Evolutionary conservation across 1,140 invertebrate genomes (phyloP), one percentile per base, ranked within the genome.

Genomic region (Plutomurus gul): DNA sequence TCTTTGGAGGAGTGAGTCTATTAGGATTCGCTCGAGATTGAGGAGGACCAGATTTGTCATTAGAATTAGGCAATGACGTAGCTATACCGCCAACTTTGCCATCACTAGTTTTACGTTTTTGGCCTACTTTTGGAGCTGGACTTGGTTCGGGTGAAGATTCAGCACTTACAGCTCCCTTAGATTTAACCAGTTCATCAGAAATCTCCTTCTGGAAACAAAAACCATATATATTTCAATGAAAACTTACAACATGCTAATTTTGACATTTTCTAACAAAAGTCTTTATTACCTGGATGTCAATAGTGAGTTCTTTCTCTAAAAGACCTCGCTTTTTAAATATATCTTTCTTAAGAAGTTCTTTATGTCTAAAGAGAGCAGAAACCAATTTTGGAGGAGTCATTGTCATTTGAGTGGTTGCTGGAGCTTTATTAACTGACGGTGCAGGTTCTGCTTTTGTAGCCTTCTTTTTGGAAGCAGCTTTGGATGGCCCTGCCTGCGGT

Each of bases 311-410:
- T 84, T 96, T 96, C 86, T 98, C 96, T 51, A 97, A 89, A 3
- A 96, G 86, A 4, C 93, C 93, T 82, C 96, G 88, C 86, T 97
- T 97, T 83, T 95, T 94, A 40, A 96, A 89, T 76, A 98, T 97
- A 84, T 97, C 96, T 85, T 96, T 96, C 86, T 97, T 97, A 20
- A 98, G 89, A 80, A 93, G 87, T 86, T 97, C 96, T 85, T 96
- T 97, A 80, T 98, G 95, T 81, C 93, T 90, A 85, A 92, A 93
- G 20, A 96, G 25, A 7, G 37, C 74, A 0, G 72, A 85, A 18
- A 87, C 80, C 20, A 84, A 37, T 82, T 87, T 86, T 49, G 83
- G 81, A 22, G 39, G 72, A 20, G 72, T 76, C 75, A 76, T 76
- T 30, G 36, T n/a, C 39, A 43, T 43, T 43, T 10, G 10, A 56